Conservation (phyloP, 2,888 invertebrate genomes). For the Cetonia aurata region DNA sequence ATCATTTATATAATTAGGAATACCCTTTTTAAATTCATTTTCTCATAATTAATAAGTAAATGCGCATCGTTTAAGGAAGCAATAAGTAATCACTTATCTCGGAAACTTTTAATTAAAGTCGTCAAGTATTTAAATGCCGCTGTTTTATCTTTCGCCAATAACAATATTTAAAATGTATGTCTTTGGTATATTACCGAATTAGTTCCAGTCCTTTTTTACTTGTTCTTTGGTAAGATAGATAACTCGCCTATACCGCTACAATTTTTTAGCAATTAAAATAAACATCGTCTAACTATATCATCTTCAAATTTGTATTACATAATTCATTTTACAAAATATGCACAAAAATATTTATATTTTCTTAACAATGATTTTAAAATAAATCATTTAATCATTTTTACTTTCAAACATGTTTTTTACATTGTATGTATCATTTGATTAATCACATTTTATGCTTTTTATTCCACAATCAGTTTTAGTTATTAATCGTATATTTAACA, state of each 20-base stretch:
- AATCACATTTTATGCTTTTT: constrained; percentile 24
- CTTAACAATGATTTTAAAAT: constrained; percentile 28
- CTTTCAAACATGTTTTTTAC: constrained; percentile 10
- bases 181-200: too few relatives aligned
- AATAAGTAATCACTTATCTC: constrained; percentile 46
- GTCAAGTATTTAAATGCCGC: too few relatives aligned
- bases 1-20: constrained; percentile 48
- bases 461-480: too few relatives aligned
- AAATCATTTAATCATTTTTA: constrained; percentile 12
- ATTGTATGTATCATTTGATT: constrained; percentile 15
- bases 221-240: too few relatives aligned
- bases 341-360: constrained; percentile 29
- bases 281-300: background rate
- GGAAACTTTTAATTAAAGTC: constrained; percentile 39
- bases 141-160: too few relatives aligned
- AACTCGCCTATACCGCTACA: background rate
- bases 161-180: too few relatives aligned
- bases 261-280: background rate
- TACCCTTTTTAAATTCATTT: constrained; percentile 48
- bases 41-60: constrained; percentile 38
- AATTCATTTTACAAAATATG: constrained; percentile 24
- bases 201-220: too few relatives aligned
- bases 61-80: constrained; percentile 46
- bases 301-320: background rate
- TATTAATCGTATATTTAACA: too few relatives aligned